phyloP scores from a whole-genome alignment of 2,888 invertebrate species.

The Elmis aenea region DNA sequence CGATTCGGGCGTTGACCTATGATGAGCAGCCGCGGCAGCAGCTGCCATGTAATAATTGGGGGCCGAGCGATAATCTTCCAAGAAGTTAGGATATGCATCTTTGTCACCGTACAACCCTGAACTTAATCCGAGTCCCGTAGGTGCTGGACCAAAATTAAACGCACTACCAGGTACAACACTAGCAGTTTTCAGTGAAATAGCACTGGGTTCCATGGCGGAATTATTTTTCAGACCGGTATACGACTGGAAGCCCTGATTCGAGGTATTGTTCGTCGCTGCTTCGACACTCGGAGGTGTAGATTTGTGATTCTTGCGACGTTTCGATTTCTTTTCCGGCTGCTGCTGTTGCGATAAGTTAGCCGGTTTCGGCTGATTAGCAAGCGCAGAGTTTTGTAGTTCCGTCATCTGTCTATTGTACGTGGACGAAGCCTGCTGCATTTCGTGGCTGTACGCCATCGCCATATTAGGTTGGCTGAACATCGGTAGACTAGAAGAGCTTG shows the following conservation, averaged over 20 bases:
- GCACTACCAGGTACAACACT: slow-evolving; percentile 77
- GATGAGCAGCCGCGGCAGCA: slow-evolving; percentile 47
- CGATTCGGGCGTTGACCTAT: slow-evolving; percentile 39
- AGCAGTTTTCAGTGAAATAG: slow-evolving; percentile 61
- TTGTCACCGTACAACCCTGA: slow-evolving; percentile 60
- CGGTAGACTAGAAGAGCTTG: slow-evolving; percentile 34
- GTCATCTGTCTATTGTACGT: slow-evolving; percentile 38
- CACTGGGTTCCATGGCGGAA: slow-evolving; percentile 41
- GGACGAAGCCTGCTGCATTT: slow-evolving; percentile 31
- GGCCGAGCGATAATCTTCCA: slow-evolving; percentile 63
- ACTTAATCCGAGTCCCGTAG: slow-evolving; percentile 53
- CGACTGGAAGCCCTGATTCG: slow-evolving; percentile 54
- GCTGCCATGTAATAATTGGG: slow-evolving; percentile 56
- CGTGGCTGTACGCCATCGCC: slow-evolving; percentile 37
- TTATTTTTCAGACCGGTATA: slow-evolving; percentile 53
- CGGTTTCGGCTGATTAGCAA: slow-evolving; percentile 9
- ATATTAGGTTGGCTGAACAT: slow-evolving; percentile 42
- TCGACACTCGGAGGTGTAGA: slow-evolving; percentile 13
- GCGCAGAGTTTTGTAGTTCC: slow-evolving; percentile 33
- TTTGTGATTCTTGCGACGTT: slow-evolving; percentile 33
- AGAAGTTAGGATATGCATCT: slow-evolving; percentile 61
- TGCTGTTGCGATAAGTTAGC: slow-evolving; percentile 12
- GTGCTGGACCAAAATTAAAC: slow-evolving; percentile 74
- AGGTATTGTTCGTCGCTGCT: slow-evolving; percentile 11
- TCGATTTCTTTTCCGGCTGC: slow-evolving; percentile 35